Evolutionary conservation across 2,797 vertebrate species (phyloP).

Genomic region (Myotis myotis): DNA sequence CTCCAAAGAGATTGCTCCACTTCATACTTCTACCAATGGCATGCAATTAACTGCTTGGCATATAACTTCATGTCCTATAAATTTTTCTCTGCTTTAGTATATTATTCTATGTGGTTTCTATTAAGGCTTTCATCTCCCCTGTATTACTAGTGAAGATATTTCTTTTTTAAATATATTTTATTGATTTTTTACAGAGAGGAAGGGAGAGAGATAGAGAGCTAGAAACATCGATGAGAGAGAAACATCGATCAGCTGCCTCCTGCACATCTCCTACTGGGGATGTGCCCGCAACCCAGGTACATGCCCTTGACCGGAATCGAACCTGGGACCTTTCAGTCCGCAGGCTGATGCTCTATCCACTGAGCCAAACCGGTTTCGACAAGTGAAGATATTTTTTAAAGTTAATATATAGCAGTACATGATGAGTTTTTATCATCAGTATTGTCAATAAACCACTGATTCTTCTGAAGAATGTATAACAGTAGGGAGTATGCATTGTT

Average conservation of each 20-base stretch:
- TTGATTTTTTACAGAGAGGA: too few species aligned
- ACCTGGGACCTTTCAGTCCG: too few species aligned
- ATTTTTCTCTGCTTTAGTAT: background rate
- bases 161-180: too few species aligned
- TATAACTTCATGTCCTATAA: background rate
- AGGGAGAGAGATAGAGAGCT: too few species aligned
- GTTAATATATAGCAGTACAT: background rate
- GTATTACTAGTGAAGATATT: background rate
- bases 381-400: background rate
- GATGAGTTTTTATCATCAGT: background rate
- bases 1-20: background rate
- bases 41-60: background rate
- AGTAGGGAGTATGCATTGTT: background rate
- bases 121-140: background rate
- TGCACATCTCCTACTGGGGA: too few species aligned
- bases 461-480: slow-evolving; percentile 16
- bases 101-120: slow-evolving; percentile 31
- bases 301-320: too few species aligned
- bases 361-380: too few species aligned
- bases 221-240: too few species aligned
- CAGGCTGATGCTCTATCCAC: too few species aligned
- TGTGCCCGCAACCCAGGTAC: too few species aligned
- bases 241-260: too few species aligned
- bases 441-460: background rate
- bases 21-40: background rate